Base-by-base conservation (phyloP, 2,113 vertebrate genomes). In the Siniperca knerii region DNA sequence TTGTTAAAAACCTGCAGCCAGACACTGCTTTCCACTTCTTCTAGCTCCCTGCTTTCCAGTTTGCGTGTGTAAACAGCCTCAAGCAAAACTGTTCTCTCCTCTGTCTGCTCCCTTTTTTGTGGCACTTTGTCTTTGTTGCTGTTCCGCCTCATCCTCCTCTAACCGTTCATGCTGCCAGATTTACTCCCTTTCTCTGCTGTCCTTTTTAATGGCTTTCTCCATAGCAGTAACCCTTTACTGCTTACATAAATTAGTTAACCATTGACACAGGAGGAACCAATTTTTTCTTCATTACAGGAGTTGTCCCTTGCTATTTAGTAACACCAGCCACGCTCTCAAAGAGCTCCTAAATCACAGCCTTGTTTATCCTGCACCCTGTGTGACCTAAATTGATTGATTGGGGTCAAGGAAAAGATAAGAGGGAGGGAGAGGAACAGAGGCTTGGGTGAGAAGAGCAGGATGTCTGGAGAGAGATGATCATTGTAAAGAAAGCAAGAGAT, bases 201-300 rank as follows among this genome's bases (percentile, higher is more conserved):
- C 35, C 57, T 9, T 33, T 29, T 29, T 0, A 37, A 46, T 5
- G 0, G 1, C 25, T 77, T 23, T 4, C 33, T 57, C 40, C 25
- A 23, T 69, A 16, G 42, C 65, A 69, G 8, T 60, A 55, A 79
- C 44, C 50, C 35, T 46, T 54, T 16, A 11, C 54, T 20, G 16
- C 40, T 57, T 69, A 29, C 75, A 77, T 79, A 50, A 69, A 84
- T 62, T 18, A 81, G 75, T 81, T 81, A 82, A 89, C 25, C 78
- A 66, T 21, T 77, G 83, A 67, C 55, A 69, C 15, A 15, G 11
- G 35, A 72, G 40, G 29, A 82, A 75, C 40, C 44, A 0, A 20
- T 71, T 33, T 87, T 77, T 29, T 33, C n/a, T 75, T 46, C 55
- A 69, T 77, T 48, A 61, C 50, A 79, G 3, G 40, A 46, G 75